phyloP scores from a whole-genome alignment of 1,140 invertebrate genomes.

The Maniola jurtina region DNA sequence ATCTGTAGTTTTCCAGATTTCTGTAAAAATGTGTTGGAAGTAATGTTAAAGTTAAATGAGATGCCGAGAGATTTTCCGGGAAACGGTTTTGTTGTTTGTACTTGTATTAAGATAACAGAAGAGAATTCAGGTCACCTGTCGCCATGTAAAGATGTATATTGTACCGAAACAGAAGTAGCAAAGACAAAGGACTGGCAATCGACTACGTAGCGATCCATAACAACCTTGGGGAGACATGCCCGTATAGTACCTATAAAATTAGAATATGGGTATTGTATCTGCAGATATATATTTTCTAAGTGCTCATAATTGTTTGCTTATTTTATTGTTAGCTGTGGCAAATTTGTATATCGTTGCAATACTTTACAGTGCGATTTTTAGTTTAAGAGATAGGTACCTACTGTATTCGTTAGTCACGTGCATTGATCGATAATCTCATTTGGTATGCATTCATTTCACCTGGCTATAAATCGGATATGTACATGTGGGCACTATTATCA shows the following conservation, averaged over 20 bases:
- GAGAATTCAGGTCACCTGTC: conserved; percentile 15
- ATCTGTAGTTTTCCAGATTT: no score
- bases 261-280: no score
- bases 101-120: background rate
- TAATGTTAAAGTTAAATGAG: background rate
- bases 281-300: no score
- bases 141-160: background rate
- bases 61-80: background rate
- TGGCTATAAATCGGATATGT: conserved; percentile 49
- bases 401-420: conserved; percentile 44
- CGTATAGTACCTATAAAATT: background rate
- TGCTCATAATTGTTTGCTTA: no score
- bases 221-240: conserved; percentile 14
- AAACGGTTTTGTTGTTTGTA: background rate
- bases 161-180: conserved; percentile 6
- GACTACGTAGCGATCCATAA: conserved; percentile 35
- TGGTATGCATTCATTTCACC: conserved; percentile 51
- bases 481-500: conserved; percentile 15
- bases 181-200: conserved; percentile 32
- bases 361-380: no score
- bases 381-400: background rate
- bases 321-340: no score
- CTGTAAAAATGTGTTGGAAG: no score
- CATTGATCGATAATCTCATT: conserved; percentile 49
- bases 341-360: no score